These are phyloP conservation scores for Takifugu flavidus DNA, from an alignment of 2,113 vertebrate genomes.

Conservation along the genomic window DNA sequence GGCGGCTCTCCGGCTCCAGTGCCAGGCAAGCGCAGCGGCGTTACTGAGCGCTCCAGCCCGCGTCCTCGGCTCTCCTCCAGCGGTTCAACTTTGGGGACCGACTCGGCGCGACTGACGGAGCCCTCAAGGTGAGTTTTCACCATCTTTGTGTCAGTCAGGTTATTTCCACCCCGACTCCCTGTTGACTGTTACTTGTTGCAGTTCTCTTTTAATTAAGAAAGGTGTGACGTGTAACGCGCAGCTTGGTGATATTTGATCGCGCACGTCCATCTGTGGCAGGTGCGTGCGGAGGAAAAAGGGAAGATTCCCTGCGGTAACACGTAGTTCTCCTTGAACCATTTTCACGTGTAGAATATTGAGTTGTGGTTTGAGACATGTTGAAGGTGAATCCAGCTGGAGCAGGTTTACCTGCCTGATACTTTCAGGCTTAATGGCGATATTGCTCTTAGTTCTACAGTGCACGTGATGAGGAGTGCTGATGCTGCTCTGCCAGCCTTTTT, in stretches of 20 bases:
- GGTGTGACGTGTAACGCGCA: neutral
- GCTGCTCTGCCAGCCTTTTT: neutral
- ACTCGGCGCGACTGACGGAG: constrained; percentile 5
- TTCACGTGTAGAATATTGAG: too few species aligned
- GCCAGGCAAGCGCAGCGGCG: constrained; percentile 30
- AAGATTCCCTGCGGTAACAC: too few species aligned
- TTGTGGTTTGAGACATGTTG: too few species aligned
- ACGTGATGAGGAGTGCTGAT: neutral
- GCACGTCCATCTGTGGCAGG: constrained; percentile 5
- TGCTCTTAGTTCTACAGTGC: too few species aligned
- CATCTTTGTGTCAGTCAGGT: neutral
- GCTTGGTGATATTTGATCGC: neutral
- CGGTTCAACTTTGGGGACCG: constrained; percentile 51
- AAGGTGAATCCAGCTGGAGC: too few species aligned
- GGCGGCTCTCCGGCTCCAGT: constrained; percentile 31
- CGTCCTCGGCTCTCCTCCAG: constrained; percentile 20
- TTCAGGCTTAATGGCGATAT: too few species aligned
- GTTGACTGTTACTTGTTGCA: constrained; percentile 12
- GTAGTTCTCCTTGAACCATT: too few species aligned
- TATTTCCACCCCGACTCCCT: neutral
- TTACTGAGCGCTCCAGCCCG: constrained; percentile 6
- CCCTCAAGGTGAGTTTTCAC: constrained; percentile 47
- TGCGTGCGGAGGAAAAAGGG: neutral
- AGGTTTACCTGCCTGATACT: too few species aligned
- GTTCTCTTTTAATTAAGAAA: neutral